phyloP scores from a whole-genome alignment of 2,888 invertebrate genomes.

The Tachystola acroxantha region DNA sequence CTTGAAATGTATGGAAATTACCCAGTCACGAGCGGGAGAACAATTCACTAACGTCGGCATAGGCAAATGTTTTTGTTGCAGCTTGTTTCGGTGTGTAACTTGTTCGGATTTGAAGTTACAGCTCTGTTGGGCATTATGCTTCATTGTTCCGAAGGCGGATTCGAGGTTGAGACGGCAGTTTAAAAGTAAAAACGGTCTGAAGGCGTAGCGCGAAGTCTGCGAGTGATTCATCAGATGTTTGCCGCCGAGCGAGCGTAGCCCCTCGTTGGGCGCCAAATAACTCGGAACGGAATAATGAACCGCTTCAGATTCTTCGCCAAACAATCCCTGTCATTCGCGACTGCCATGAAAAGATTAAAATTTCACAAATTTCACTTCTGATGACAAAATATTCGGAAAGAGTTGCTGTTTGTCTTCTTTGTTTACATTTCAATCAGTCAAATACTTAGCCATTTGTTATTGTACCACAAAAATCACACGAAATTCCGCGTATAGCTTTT shows the following conservation, averaged over 20 bases:
- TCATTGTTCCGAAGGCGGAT: conserved; percentile 15
- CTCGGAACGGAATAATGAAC: conserved; percentile 60
- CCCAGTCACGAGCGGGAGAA: conserved; percentile 76
- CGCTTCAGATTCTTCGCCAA: conserved; percentile 53
- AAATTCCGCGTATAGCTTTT: too few relatives aligned
- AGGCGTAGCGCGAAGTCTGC: conserved; percentile 32
- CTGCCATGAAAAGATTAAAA: conserved; percentile 44
- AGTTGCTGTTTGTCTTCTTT: neutral
- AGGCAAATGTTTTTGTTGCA: conserved; percentile 76
- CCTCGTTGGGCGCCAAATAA: conserved; percentile 60
- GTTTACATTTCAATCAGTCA: conserved; percentile 2
- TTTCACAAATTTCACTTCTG: conserved; percentile 31
- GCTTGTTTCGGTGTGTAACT: conserved; percentile 64
- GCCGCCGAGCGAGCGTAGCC: conserved; percentile 31
- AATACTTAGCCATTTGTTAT: too few relatives aligned
- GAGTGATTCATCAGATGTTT: conserved; percentile 47
- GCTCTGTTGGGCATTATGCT: conserved; percentile 31
- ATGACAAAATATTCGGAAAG: neutral
- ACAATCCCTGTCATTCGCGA: conserved; percentile 48
- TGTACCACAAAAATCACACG: too few relatives aligned
- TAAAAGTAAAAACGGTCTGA: conserved; percentile 36
- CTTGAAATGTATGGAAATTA: conserved; percentile 79
- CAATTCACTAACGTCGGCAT: conserved; percentile 76
- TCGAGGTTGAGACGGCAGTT: conserved; percentile 20
- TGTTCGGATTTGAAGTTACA: conserved; percentile 58